A percentile compares a stretch with the other conserved stretches of the same genome.
Conservation (phyloP, 1,140 invertebrate species). For the roundworm (Caenorhabditis elegans) region WBcel235 BX284602.5:4565501-4566000, state of each 20-base stretch:
- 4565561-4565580: no score
- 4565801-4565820: not conserved
- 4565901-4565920: no score
- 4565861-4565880: no score
- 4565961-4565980: constrained; percentile 30
- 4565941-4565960: not conserved
- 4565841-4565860: no score
- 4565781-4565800: no score
- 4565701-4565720: not conserved
- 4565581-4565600: no score
- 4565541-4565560: no score
- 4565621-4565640: not conserved
- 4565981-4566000: not conserved
- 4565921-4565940: not conserved
- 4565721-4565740: constrained; percentile 15
- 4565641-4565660: constrained; percentile 14
- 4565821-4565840: not conserved
- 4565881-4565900: no score
- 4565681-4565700: not conserved
- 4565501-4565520: no score
- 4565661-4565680: not conserved
- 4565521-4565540: no score
- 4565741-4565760: not conserved
- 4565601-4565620: no score
- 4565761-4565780: not conserved